Conservation (phyloP, 2,888 invertebrate species). For the Neoaliturus tenellus region DNA sequence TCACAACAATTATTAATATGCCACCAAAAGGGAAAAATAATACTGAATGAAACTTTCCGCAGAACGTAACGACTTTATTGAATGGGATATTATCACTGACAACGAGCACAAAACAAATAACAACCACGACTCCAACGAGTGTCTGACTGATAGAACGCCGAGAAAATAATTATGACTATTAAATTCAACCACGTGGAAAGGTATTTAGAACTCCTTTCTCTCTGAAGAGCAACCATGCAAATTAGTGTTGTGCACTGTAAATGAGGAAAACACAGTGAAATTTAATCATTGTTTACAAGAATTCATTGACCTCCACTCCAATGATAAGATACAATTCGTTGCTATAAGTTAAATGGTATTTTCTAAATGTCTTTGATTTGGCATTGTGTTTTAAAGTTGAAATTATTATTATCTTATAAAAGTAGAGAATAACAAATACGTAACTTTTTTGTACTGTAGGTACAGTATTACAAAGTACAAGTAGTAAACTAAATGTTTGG, state of each 20-base stretch:
- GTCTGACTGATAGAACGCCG: neutral
- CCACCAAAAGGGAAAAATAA: too few species aligned
- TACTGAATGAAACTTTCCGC: too few species aligned
- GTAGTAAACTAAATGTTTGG: too few species aligned
- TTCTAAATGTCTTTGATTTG: too few species aligned
- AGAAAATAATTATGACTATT: neutral
- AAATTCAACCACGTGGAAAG: neutral
- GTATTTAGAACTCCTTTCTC: slow-evolving; percentile 9
- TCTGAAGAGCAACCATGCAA: neutral
- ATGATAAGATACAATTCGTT: neutral
- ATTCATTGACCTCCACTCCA: neutral
- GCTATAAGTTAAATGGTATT: too few species aligned
- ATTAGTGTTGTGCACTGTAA: neutral
- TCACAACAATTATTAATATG: neutral
- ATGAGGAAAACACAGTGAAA: neutral
- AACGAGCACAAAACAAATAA: neutral
- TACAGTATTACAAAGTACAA: too few species aligned
- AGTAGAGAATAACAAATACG: too few species aligned
- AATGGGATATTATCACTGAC: too few species aligned
- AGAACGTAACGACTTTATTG: too few species aligned
- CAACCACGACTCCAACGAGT: neutral
- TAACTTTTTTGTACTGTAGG: too few species aligned
- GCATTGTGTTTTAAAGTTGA: too few species aligned
- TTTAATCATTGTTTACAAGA: neutral
- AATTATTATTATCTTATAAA: too few species aligned